Conservation (phyloP, 2,113 vertebrate genomes). For the Apeltes quadracus region DNA sequence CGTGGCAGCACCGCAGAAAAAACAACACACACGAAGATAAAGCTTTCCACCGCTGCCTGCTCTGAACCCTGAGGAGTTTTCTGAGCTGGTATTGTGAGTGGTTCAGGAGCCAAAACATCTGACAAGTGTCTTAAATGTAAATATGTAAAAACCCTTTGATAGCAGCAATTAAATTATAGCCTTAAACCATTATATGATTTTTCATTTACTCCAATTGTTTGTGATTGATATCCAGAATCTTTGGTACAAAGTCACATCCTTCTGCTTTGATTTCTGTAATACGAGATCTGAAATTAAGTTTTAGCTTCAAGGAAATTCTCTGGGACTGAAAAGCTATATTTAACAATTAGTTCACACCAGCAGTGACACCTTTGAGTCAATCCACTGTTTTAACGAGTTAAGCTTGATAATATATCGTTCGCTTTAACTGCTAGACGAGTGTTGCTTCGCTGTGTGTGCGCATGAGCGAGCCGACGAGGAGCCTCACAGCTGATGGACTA, state of each 20-base stretch:
- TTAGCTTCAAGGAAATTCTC: background rate
- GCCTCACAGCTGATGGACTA: background rate
- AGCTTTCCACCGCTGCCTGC: background rate
- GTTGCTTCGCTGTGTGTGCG: background rate
- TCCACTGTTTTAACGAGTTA: background rate
- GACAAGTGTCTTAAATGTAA: background rate
- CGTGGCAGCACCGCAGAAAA: slow-evolving; percentile 11
- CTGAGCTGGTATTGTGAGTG: background rate
- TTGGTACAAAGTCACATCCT: slow-evolving; percentile 3
- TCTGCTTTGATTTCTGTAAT: slow-evolving; percentile 3
- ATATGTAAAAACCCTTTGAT: background rate
- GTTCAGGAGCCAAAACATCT: background rate
- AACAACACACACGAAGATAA: slow-evolving; percentile 16
- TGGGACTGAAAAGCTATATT: background rate
- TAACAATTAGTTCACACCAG: background rate
- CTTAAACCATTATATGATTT: background rate
- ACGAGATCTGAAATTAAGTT: background rate
- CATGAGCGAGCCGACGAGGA: background rate
- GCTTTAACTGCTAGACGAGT: background rate
- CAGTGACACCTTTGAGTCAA: background rate
- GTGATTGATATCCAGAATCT: background rate
- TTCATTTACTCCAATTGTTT: slow-evolving; percentile 1
- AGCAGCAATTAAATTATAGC: slow-evolving; percentile 2
- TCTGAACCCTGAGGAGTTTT: background rate
- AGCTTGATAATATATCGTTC: background rate